Evolutionary conservation across 2,113 vertebrate species (phyloP), one percentile per base, ranked within the genome.

Genomic region (Megaceryle torquata): DNA sequence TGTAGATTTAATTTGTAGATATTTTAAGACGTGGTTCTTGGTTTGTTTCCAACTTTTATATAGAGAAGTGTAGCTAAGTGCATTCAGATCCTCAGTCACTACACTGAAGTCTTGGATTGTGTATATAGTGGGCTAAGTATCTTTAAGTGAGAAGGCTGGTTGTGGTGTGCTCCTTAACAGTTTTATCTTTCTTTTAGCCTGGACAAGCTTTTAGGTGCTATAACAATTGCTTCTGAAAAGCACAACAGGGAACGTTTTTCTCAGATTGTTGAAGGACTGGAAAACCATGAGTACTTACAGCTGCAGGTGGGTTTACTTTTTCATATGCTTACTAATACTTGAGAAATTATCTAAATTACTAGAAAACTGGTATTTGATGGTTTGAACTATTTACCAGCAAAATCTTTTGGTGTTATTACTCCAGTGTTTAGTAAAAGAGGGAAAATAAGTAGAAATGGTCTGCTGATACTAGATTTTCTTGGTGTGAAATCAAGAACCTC

Each of bases 251-350:
- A 99, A 80, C 98, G 99, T 35, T 99, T 99, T 96, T 98, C 99
- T 86, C 96, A 98, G 70, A 99, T 99, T 86, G 99, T 99, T 33
- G 99, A 99, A 94, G 99, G 99, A 83, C 96, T 99, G 95, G 98
- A 99, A 97, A 99, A 99, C 97, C 99, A 99, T 2, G 99, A 99
- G 96, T 98, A 98, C 71, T 98, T 99, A 88, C 99, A 99, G 76
- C 98, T 99, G 86, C 99, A 99, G 99, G 99, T 99, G 43, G 78
- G 97, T 82, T 50, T 65, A 12, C 13, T 15, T 43, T 82, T 70
- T 70, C 43, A 5, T n/a, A 18, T 39, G 15, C 25, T 80, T 19
- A 9, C 12, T 54, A 33, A 21, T 64, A 24, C 6, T 51, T 71
- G 4, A 59, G 25, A 54, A 71, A 50, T n/a, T 22, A 61, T 31